Conservation (phyloP, 2,113 vertebrate species). For the Dipodomys spectabilis region DNA sequence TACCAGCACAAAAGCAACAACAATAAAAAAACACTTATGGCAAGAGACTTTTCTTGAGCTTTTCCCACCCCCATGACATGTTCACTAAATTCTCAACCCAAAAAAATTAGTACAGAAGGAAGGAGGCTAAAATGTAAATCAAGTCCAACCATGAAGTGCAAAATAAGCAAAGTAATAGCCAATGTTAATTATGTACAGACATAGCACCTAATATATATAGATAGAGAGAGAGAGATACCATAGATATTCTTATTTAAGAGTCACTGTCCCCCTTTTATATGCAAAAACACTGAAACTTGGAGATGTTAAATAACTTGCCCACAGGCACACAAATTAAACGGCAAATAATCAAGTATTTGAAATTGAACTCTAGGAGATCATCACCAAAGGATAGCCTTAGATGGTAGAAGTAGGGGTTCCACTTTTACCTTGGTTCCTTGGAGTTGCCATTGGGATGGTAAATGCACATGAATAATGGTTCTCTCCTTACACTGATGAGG, state of each 20-base stretch:
- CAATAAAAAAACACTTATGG: too few relatives aligned
- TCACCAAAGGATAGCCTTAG: neutral
- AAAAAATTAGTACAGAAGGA: slow-evolving; percentile 16
- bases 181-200: neutral
- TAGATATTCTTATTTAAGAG: slow-evolving; percentile 18
- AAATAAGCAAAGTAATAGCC: neutral
- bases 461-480: neutral
- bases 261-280: neutral
- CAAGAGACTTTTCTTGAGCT: neutral
- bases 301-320: neutral
- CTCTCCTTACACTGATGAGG: neutral
- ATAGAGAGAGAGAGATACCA: too few relatives aligned
- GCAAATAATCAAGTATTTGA: neutral
- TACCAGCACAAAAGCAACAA: too few relatives aligned
- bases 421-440: neutral
- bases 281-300: neutral
- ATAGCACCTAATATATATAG: neutral
- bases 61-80: neutral
- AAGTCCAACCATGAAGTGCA: neutral
- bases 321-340: neutral
- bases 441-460: neutral
- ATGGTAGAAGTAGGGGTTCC: neutral
- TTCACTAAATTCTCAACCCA: neutral
- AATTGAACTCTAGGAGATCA: neutral
- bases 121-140: neutral